These are phyloP conservation scores for Ommatoiulus sabulosus DNA, from an alignment of 2,888 invertebrate species.

Conservation along the genomic window DNA sequence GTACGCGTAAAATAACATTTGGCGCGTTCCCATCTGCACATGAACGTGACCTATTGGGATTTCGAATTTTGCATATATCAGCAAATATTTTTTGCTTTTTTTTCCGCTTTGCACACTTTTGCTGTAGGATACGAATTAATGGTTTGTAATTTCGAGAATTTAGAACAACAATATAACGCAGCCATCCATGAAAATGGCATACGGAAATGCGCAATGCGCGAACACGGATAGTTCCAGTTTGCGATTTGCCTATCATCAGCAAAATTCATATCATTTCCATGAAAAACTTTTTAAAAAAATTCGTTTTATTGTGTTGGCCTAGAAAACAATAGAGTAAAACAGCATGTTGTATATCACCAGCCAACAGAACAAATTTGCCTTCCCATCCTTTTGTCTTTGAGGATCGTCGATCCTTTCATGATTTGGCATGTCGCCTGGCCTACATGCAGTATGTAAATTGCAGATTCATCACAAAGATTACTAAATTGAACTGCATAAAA, in stretches of 20 bases:
- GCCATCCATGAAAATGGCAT: neutral
- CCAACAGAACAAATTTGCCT: neutral
- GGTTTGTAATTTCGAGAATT: conserved; percentile 15
- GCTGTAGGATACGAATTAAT: conserved; percentile 43
- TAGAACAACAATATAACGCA: conserved; percentile 19
- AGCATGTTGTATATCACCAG: neutral
- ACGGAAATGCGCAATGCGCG: conserved; percentile 1
- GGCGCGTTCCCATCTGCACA: too few species aligned
- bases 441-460: neutral
- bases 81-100: neutral
- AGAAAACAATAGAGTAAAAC: conserved; percentile 3
- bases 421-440: neutral
- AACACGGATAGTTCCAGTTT: neutral
- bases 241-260: conserved; percentile 36
- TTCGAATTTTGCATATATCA: neutral
- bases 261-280: neutral
- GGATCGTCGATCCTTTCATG: neutral
- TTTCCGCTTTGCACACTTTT: neutral
- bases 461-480: neutral
- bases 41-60: neutral
- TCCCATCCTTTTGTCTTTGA: conserved; percentile 9
- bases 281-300: neutral
- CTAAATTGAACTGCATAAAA: neutral
- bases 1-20: too few species aligned
- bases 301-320: neutral